Base-by-base conservation (phyloP, 2,888 invertebrate species). In the Reticulitermes lucifugus region DNA sequence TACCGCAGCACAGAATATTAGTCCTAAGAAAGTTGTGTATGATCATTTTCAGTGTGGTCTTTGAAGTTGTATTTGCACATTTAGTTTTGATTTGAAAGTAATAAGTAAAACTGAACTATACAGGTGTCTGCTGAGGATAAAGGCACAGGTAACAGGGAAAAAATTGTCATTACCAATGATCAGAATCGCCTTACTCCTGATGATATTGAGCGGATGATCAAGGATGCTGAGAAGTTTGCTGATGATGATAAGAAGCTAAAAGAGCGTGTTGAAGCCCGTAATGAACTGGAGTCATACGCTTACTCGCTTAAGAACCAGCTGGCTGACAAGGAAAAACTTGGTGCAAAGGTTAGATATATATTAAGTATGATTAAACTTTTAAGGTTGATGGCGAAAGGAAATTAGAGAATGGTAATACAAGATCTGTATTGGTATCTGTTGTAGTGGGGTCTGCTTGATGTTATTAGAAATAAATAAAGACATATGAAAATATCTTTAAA, bases 131-230 rank as follows among this genome's bases (percentile, higher is more conserved):
- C 99, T 35, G 99, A 99, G 91, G 99, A 99, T 91, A 99, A 99
- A 92, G 99, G 99, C 86, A 99, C 99, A 77, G 99, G 99, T 86
- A 99, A 98, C 93, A 95, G 98, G 89, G 98, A 99, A 90, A 98
- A 99, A 93, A 99, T 99, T 90, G 98, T 98, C 86, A 99, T 99
- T 91, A 99, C 99, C 88, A 99, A 99, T 90, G 99, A 99, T 90
- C 98, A 99, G 91, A 99, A 99, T 92, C 94, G 99, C 88, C 92
- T 99, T 87, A 98, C 98, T 22, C 99, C 98, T 7, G 99, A 99
- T 88, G 99, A 99, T 89, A 99, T 99, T 88, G 99, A 99, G 90
- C 94, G 98, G 87, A 99, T 99, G 99, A 98, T 99, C 91, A 97
- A 97, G 91, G 99, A 99, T 90, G 99, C 99, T 0, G 99, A 99